Evolutionary conservation across 2,888 invertebrate genomes (phyloP).

Genomic region (Lasioglossum morio): DNA sequence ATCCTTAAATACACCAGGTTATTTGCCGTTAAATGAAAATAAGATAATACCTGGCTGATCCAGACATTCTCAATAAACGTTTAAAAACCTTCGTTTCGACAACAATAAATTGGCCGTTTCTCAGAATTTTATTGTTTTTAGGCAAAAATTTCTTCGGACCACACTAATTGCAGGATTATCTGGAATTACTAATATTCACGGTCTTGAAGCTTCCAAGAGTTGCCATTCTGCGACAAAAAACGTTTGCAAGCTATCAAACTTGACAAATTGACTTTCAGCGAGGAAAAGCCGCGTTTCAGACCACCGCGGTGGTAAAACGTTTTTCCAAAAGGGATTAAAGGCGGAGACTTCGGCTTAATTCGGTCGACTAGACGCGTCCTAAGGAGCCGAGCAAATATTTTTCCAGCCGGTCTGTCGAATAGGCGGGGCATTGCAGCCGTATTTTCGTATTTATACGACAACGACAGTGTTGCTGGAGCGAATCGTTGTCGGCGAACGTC

Average conservation of each 20-base stretch:
- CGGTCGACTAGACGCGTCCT: not conserved
- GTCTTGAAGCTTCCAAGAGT: not conserved
- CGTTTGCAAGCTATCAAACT: not conserved
- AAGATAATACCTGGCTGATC: too few species aligned
- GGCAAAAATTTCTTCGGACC: not conserved
- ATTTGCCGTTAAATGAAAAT: slow-evolving; percentile 2
- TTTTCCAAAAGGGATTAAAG: slow-evolving; percentile 1
- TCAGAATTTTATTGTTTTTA: not conserved
- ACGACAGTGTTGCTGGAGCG: not conserved
- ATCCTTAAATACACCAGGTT: not conserved
- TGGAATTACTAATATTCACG: not conserved
- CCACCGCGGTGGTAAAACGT: not conserved
- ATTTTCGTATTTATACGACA: slow-evolving; percentile 1
- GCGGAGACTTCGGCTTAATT: not conserved
- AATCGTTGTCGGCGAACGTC: slow-evolving; percentile 12
- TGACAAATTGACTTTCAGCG: slow-evolving; percentile 3
- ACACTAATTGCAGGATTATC: not conserved
- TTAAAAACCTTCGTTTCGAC: too few species aligned
- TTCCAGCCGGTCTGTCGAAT: not conserved
- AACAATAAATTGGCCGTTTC: not conserved
- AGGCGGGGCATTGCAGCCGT: not conserved
- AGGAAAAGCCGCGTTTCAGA: not conserved
- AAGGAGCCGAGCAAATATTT: not conserved
- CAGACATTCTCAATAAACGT: not conserved
- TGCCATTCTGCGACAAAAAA: not conserved